Base-by-base conservation (phyloP, 2,113 vertebrate species). In the Neotragus pygmaeus region DNA sequence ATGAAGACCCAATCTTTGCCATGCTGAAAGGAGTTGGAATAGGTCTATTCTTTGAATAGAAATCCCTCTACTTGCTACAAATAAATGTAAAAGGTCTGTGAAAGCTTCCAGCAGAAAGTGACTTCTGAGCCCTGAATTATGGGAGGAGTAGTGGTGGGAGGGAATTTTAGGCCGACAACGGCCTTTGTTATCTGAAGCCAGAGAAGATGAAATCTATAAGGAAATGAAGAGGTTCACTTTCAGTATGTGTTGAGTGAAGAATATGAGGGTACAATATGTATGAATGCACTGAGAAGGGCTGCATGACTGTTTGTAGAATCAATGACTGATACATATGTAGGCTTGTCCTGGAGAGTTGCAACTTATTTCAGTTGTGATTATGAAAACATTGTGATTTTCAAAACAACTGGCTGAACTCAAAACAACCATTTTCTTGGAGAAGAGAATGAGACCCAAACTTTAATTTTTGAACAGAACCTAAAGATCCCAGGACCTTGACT, bases 361-460 rank as follows among this genome's bases (percentile, higher is more conserved):
- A 90, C 3, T 84, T 19, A 92, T 78, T 78, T 93, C 28, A 96
- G 70, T 15, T 92, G 21, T 58, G 45, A 43, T 53, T 86, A 43
- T 23, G 12, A 21, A 81, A 91, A 87, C 66, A 73, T 43, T 78
- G 27, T 91, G 25, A 66, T 84, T 80, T 97, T 94, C 47, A 80
- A 66, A 45, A 70, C 36, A 96, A 77, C 11, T 80, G 78, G 33
- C 12, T 96, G 30, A 94, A 85, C 8, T 91, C 36, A 58, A 16
- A 81, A 75, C 3, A 91, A 49, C 12, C 23, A 49, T 93, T 90
- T 96, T 95, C 6, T 95, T 73, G 7, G 7, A 95, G 70, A 91
- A 73, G 55, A 82, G 17, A 94, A 95, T 96, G 53, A 88, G 16
- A 96, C 25, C 2, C 33, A 92, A 77, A 93, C 78, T 93, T 88